Percentiles rank a stretch among this genome's conserved stretches.
These are phyloP conservation scores for Ranitomeya imitator DNA, from an alignment of 2,113 vertebrate genomes.

Conservation along the genomic window DNA sequence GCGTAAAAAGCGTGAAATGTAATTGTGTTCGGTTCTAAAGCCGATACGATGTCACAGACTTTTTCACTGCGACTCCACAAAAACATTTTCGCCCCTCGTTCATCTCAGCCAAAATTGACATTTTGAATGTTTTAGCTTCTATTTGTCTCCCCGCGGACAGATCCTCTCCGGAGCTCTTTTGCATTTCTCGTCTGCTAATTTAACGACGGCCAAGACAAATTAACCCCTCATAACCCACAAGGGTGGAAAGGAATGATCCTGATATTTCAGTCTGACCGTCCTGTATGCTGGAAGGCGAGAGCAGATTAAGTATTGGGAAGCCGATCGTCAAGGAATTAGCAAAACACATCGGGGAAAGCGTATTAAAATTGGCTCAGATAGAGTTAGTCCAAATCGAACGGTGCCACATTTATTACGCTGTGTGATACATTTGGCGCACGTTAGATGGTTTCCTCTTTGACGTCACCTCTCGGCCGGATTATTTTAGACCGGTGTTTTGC, in stretches of 20 bases:
- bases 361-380: too few relatives aligned
- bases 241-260: not conserved
- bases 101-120: slow-evolving; percentile 15
- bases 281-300: not conserved
- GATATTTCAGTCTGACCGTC: not conserved
- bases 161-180: not conserved
- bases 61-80: slow-evolving; percentile 11
- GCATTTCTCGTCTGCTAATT: not conserved
- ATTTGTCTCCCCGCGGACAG: not conserved
- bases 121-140: slow-evolving; percentile 1
- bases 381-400: too few relatives aligned
- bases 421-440: too few relatives aligned
- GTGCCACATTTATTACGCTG: too few relatives aligned
- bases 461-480: too few relatives aligned
- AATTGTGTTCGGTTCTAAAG: not conserved
- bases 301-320: not conserved
- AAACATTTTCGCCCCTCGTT: slow-evolving; percentile 1
- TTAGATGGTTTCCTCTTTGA: too few relatives aligned
- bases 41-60: not conserved
- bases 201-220: slow-evolving; percentile 16
- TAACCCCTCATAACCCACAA: not conserved
- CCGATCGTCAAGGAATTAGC: not conserved
- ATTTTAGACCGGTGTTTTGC: too few relatives aligned
- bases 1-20: not conserved
- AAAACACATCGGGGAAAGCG: too few relatives aligned